Base-by-base conservation (phyloP, 2,888 invertebrate genomes). In the Theretra japonica region DNA sequence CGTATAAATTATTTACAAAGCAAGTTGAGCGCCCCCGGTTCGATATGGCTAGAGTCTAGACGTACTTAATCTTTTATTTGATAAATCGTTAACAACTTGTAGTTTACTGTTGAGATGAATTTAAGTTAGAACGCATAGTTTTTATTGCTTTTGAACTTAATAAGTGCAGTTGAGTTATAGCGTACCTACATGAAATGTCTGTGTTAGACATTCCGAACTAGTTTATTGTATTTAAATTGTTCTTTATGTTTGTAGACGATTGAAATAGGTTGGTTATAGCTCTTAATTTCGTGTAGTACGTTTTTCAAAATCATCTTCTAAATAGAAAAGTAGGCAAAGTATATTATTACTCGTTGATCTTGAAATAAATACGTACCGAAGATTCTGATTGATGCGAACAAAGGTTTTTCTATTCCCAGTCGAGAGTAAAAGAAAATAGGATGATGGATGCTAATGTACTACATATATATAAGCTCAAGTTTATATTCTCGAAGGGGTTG, bases 31-130 rank as follows among this genome's bases (percentile, higher is more conserved):
- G 62, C 41, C 41, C 62, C 21, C 23, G 15, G 62, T 41, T 65
- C 41, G 41, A 65, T 21, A 11, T 15, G 62, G 21, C 62, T 23
- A 65, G 62, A 65, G 62, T 11, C 62, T 23, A 65, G 62, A 65
- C 62, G 15, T 65, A 53, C 62, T n/a, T 62, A n/a, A 33, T n/a
- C 11, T 21, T 11, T 33, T 21, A 21, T n/a, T 19, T 65, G 41
- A 15, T 65, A 65, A 5, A 65, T 21, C 41, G 15, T 41, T 0
- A 1, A 41, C 21, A 11, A 41, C 62, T 23, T 41, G 21, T 41
- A 65, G n/a, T 65, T 65, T 17, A 23, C 23, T 15, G 59, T 59
- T 25, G 6, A 53, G 53, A 53, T 28, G 15, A 25, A 59, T 23
- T 59, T 0, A 59, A 59, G 25, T 28, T n/a, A n/a, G 53, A 53